These are phyloP conservation scores for Chondrosia reniformis DNA, from an alignment of 37 sponge, comb jelly and placozoan genomes.

Conservation along the genomic window DNA sequence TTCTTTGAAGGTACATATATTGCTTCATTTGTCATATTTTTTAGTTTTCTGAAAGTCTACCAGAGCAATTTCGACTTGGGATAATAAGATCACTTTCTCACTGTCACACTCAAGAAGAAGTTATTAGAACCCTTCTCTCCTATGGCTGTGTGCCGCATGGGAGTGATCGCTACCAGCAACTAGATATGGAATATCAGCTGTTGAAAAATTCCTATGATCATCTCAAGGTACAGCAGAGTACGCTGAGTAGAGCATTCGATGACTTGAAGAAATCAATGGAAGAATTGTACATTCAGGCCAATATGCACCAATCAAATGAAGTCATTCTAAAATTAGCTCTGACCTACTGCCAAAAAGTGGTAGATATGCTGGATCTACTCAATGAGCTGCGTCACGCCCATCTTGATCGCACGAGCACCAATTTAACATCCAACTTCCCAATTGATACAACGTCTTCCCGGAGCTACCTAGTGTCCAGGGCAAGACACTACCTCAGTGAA, in stretches of 20 bases:
- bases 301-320: slow-evolving; percentile 55
- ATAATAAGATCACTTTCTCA: slow-evolving; percentile 57
- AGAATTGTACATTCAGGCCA: slow-evolving; percentile 36
- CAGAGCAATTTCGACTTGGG: slow-evolving; percentile 41
- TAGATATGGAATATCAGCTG: slow-evolving; percentile 39
- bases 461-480: neutral
- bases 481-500: neutral
- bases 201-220: slow-evolving; percentile 43
- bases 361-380: slow-evolving; percentile 56
- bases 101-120: slow-evolving; percentile 67
- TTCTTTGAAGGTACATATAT: neutral
- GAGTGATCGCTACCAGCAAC: slow-evolving; percentile 24
- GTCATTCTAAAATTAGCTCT: slow-evolving; percentile 28
- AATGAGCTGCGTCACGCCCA: slow-evolving; percentile 23
- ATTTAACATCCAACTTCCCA: neutral
- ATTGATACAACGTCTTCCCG: neutral
- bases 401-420: neutral
- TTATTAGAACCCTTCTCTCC: slow-evolving; percentile 57
- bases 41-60: slow-evolving; percentile 59
- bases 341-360: slow-evolving; percentile 47
- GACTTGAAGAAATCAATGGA: slow-evolving; percentile 38
- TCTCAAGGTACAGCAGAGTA: slow-evolving; percentile 35
- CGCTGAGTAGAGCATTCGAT: slow-evolving; percentile 43
- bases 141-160: slow-evolving; percentile 33
- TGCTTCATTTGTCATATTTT: neutral